Base-by-base conservation (phyloP, 2,888 invertebrate genomes). In the Anthophora plumipes region DNA sequence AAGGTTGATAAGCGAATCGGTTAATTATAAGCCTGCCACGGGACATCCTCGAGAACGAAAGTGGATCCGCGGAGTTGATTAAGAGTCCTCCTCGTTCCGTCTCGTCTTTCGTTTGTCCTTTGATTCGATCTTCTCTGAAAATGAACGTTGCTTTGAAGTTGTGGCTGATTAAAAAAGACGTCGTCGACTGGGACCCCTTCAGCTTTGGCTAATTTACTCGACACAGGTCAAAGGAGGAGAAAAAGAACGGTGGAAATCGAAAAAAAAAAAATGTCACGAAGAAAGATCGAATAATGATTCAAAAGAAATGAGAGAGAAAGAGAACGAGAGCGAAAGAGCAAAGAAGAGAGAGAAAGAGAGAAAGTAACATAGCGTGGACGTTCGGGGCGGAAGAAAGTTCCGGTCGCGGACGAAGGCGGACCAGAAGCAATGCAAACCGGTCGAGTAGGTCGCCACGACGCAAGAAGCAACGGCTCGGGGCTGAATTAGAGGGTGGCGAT, bases 131-230 rank as follows among this genome's bases (percentile, higher is more conserved):
- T 84, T 75, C 86, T 75, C 43, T 67, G 77, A 70, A 67, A 43
- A 54, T 83, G 78, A 78, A 79, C 84, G 76, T 77, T 77, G 74
- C 92, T 93, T 93, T 93, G 93, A 93, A 91, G 93, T 92, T 88
- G 31, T 31, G 31, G 89, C 82, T 93, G 93, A 93, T 93, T 93
- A 93, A 93, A 92, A 93, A 91, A 88, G 85, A 89, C 74, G 80
- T 88, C 86, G 75, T 88, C 86, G 75, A 31, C 31, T n/a, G 46
- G 68, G 59, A 54, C 54, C 61, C 39, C 59, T 66, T 20, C 74
- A 63, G 68, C 11, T 68, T 70, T 22, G 74, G 59, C 71, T 80
- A 80, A 87, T 85, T 85, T 64, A 39, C 69, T 46, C 73, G 71
- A 31, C 31, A 67, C 37, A 31, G 20, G 31, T 48, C 50, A 31